These are phyloP conservation scores for Cardiocondyla obscurior DNA, from an alignment of 1,140 invertebrate species.

Conservation along the genomic window DNA sequence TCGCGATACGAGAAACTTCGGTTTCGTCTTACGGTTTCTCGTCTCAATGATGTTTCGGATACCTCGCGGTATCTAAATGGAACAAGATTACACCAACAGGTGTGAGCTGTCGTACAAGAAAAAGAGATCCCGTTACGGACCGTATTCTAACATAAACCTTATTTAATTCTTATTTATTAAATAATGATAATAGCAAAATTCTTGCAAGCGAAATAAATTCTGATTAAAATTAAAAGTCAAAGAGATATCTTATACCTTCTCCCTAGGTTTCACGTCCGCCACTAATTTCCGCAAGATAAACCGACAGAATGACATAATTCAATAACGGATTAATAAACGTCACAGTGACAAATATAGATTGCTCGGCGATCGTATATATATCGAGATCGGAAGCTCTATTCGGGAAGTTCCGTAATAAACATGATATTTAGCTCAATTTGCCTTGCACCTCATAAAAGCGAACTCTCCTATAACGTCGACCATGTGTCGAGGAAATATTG, in stretches of 20 bases:
- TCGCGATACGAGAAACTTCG: background rate
- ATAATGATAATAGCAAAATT: background rate
- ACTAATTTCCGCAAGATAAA: background rate
- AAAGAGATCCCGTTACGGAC: slow-evolving; percentile 1
- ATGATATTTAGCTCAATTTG: slow-evolving; percentile 42
- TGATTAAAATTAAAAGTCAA: background rate
- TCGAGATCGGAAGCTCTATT: background rate
- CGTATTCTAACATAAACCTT: background rate
- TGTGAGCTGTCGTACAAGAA: background rate
- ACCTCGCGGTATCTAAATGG: background rate
- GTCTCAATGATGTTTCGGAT: no score
- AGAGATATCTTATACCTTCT: background rate
- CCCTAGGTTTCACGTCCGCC: background rate
- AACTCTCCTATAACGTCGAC: slow-evolving; percentile 10
- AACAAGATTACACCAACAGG: slow-evolving; percentile 1
- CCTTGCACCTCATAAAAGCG: slow-evolving; percentile 32
- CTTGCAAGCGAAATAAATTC: background rate
- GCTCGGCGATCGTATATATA: background rate
- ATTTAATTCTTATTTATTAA: background rate
- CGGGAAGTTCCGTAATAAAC: slow-evolving; percentile 31
- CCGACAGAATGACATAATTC: background rate
- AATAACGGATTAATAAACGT: slow-evolving; percentile 36
- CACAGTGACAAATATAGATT: slow-evolving; percentile 31
- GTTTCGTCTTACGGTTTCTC: slow-evolving; percentile 20
- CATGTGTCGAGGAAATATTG: slow-evolving; percentile 25